Evolutionary conservation across 2,113 vertebrate genomes (phyloP), one percentile per base, ranked within the genome.

Genomic region (Brienomyrus brachyistius): DNA sequence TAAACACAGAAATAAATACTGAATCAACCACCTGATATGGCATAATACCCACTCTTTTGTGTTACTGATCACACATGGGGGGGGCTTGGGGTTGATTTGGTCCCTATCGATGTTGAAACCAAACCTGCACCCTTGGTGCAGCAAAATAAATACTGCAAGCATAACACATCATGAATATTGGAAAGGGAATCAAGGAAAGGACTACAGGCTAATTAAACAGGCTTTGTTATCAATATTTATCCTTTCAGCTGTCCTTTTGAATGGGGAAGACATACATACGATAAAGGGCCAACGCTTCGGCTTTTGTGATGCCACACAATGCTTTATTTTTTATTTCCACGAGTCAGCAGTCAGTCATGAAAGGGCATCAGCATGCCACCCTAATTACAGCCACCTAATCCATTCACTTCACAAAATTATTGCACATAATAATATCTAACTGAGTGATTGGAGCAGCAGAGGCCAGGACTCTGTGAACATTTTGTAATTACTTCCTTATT

Each of bases 401-500:
- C 45, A 88, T 91, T 91, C 88, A 31, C 91, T 86, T 89, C 91
- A 90, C 91, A 90, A 94, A 93, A 94, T 74, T 2, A 93, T 92
- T 74, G 91, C 89, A 90, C 92, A 90, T 84, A 66, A 91, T 90
- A 91, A 93, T 91, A 93, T 94, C 94, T 91, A 91, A 89, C 85
- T 27, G 9, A 27, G 88, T 89, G 93, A 93, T 92, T 93, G 92
- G 92, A 94, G 87, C 91, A 93, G 93, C 93, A 94, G 92, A 94
- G 92, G 93, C 92, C 92, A 89, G 89, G 90, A 92, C 90, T 88
- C 89, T 92, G 86, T 91, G 92, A 94, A 91, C 93, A 94, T 92
- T 91, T 92, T 94, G 93, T 93, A 94, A 95, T 95, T 94, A 94
- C 92, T 88, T 90, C 89, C 91, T 88, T 91, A 93, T 95, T 94